Evolutionary conservation across 2,113 vertebrate genomes (phyloP).

Genomic region (Bambusicola thoracicus): DNA sequence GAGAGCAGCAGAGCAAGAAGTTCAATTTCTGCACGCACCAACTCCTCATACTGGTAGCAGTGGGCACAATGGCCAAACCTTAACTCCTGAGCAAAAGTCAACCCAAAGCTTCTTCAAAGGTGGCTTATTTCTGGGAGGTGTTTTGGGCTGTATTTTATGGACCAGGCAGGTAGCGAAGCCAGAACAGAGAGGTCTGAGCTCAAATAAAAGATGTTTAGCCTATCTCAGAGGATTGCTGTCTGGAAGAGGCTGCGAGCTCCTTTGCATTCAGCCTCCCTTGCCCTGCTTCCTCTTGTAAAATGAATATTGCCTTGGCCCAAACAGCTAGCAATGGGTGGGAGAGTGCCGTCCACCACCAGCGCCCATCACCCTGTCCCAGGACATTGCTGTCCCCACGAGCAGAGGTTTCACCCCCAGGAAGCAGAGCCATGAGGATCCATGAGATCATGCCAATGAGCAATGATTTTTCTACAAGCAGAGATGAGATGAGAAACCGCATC

Average conservation of each 20-base stretch:
- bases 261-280: background rate
- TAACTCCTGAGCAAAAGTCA: background rate
- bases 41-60: background rate
- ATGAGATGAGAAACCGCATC: background rate
- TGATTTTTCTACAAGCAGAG: background rate
- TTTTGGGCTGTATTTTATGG: background rate
- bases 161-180: background rate
- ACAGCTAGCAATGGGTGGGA: background rate
- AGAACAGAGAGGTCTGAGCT: background rate
- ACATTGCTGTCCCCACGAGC: background rate
- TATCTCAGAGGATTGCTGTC: background rate
- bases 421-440: background rate
- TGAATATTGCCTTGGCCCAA: background rate
- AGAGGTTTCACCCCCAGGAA: background rate
- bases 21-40: background rate
- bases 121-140: background rate
- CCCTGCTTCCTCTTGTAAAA: background rate
- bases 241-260: background rate
- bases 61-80: background rate
- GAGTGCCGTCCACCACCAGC: background rate
- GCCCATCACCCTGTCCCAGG: background rate
- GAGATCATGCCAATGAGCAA: background rate
- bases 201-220: background rate
- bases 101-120: background rate
- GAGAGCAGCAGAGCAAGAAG: background rate